phyloP scores from a whole-genome alignment of 2,113 vertebrate genomes.

The Halcyon senegalensis region DNA sequence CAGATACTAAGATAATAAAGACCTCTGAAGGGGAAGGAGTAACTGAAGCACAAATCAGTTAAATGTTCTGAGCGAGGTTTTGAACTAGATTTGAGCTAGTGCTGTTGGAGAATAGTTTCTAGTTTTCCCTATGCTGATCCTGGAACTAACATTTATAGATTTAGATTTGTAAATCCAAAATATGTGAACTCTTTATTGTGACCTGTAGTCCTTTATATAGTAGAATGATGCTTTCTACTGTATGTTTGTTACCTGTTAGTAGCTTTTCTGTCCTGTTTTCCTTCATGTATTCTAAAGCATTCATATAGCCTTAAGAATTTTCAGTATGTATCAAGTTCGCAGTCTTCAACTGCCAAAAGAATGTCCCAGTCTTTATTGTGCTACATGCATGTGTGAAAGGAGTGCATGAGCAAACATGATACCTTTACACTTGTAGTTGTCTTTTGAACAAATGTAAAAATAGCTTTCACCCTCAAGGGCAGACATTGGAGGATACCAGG shows the following conservation, averaged over 20 bases:
- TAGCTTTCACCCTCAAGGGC: not conserved
- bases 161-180: not conserved
- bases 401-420: not conserved
- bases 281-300: not conserved
- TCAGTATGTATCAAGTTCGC: not conserved
- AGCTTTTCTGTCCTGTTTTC: not conserved
- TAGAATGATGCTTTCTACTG: not conserved
- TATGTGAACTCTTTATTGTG: not conserved
- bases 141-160: not conserved
- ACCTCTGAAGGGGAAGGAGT: not conserved
- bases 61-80: not conserved
- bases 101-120: not conserved
- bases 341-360: not conserved
- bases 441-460: constrained; percentile 27
- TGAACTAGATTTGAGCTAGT: not conserved
- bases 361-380: not conserved
- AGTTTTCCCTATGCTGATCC: not conserved
- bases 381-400: not conserved
- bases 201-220: not conserved
- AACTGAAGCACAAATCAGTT: not conserved
- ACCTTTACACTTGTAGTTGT: constrained; percentile 25
- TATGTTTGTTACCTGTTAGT: not conserved
- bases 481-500: not conserved
- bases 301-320: not conserved
- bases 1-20: not conserved